phyloP scores from a whole-genome alignment of 1,140 invertebrate species.

The Bombus impatiens region DNA sequence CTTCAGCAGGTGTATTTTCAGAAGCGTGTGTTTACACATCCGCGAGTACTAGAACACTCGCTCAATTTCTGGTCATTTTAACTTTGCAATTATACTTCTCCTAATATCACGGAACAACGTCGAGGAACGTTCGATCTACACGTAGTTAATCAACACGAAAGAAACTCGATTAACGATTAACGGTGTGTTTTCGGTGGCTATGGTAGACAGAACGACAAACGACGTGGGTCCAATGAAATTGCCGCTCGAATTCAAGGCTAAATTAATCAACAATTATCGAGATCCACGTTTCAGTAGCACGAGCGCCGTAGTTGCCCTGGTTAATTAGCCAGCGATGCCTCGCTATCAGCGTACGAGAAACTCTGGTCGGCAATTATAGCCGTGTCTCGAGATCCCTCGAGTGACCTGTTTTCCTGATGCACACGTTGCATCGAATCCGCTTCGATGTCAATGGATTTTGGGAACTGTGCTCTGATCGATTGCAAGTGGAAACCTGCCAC shows the following conservation, averaged over 20 bases:
- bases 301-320: background rate
- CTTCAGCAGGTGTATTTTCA: too few species aligned
- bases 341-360: background rate
- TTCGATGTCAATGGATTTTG: background rate
- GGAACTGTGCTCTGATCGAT: background rate
- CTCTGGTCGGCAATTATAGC: conserved; percentile 26
- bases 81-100: too few species aligned
- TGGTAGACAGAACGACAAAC: background rate
- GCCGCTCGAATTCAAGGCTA: background rate
- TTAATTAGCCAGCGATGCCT: conserved; percentile 36
- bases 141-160: background rate
- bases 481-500: background rate
- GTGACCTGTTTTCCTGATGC: conserved; percentile 5
- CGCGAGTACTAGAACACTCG: too few species aligned
- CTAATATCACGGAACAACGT: too few species aligned
- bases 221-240: background rate
- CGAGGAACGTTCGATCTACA: background rate
- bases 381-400: conserved; percentile 8
- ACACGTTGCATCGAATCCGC: background rate
- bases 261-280: conserved; percentile 44
- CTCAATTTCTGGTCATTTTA: too few species aligned
- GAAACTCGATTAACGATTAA: background rate
- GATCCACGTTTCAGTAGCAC: conserved; percentile 7
- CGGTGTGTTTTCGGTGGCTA: background rate
- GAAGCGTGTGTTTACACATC: too few species aligned